Base-by-base conservation (phyloP, 2,888 invertebrate genomes). In the Exephanes ischioxanthus region DNA sequence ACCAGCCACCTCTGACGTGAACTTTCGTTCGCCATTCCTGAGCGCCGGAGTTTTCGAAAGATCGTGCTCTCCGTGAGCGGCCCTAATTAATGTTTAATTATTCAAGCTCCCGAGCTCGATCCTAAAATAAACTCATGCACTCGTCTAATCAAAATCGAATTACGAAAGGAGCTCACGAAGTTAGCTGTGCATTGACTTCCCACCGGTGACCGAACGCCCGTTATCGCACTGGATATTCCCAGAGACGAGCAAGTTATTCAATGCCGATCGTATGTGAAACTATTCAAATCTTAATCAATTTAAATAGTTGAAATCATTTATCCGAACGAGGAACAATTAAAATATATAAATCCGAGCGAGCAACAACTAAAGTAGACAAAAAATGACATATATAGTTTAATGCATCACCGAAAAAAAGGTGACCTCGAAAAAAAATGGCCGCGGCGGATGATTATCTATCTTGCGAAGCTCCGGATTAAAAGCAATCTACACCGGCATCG, bases 1-100 rank as follows among this genome's bases (percentile, higher is more conserved):
- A 26, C 26, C 26, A 58, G 26, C 55, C 53, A 6, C 16, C 16
- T 9, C n/a, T 11, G n/a, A 67, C 6, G 16, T 37, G 53, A 45
- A 22, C 2, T 26, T 22, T 55, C n/a, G 0, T 14, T 16, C 30
- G 53, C 19, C 16, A 48, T 68, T 14, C 22, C 37, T 1, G 19
- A 67, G 33, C 22, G 11, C 2, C 33, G 30, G 55, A 14, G 33
- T 3, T 45, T 22, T 26, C 53, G 16, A 51, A 51, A 51, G 30
- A 71, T 26, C 45, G 48, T 16, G 22, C 48, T 3, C 16, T 30
- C 2, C 26, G 4, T 14, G 11, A 79, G 19, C 30, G 26, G 16
- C 5, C 66, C 19, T 75, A 16, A 75, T 75, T 19, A 70, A 53
- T 33, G 30, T 61, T 61, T 2, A 72, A 83, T 58, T 78, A 78